Evolutionary conservation across 2,888 invertebrate species (phyloP), one percentile per base, ranked within the genome.

Genomic region (Drosophila eohydei): DNA sequence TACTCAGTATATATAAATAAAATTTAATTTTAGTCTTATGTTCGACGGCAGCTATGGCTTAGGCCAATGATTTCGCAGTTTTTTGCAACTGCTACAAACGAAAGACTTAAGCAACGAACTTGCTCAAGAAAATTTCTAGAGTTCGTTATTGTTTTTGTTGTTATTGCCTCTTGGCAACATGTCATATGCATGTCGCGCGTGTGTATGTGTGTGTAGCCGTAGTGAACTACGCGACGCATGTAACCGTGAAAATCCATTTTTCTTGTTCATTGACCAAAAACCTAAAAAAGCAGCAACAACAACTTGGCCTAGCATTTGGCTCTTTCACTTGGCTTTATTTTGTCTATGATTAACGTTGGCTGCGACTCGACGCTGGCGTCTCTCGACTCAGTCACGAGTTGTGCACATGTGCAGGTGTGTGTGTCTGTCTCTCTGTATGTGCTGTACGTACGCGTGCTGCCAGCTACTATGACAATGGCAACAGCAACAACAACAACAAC

Each of bases 201-300:
- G 43, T 65, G 54, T 64, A 44, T 64, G 34, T 48, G 32, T 46
- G 54, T 66, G 73, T 62, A 34, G 58, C 70, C 11, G 41, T 44
- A 74, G 65, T 57, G 21, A 71, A 44, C 60, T 71, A 40, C 52
- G 67, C 70, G 85, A 88, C 80, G 87, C 85, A 88, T 84, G 82
- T 87, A 88, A 87, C 89, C 86, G 89, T 87, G 86, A 87, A 87
- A 89, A 79, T 69, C 83, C 75, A 87, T 87, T 87, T 87, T 89
- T 89, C 86, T 89, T 87, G 89, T 89, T 87, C 86, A 89, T 89
- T 87, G 86, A 85, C 85, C 88, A 86, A 88, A 83, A 80, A 83
- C 68, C 67, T 64, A 60, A 81, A 68, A 68, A 30, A 54, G 40
- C 44, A 58, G 32, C 51, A 68, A 44, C 44, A 69, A 63, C 57